phyloP scores from a whole-genome alignment of 1,140 invertebrate species.

The Drosophila obscura region DNA sequence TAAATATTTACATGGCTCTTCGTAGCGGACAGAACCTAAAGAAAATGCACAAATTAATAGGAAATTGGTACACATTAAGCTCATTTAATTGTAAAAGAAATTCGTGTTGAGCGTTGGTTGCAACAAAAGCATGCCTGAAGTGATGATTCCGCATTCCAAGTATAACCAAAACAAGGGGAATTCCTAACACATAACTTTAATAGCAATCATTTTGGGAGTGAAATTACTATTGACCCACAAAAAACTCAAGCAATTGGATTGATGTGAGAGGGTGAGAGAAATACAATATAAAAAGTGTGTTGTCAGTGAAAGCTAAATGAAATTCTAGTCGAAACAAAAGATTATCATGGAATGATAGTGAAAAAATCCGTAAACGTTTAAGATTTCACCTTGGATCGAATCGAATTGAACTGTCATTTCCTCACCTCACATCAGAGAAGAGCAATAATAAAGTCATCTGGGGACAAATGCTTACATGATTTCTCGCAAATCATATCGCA shows the following conservation, averaged over 20 bases:
- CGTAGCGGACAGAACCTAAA: too few species aligned
- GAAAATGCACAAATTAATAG: too few species aligned
- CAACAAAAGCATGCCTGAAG: too few species aligned
- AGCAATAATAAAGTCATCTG: conserved; percentile 25
- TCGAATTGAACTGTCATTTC: conserved; percentile 2
- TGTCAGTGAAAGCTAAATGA: background rate
- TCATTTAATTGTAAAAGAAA: too few species aligned
- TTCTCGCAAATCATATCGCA: conserved; percentile 34
- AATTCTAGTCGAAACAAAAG: background rate
- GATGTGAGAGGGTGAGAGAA: background rate
- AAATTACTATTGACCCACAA: too few species aligned
- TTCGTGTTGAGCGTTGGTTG: too few species aligned
- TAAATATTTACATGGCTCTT: too few species aligned
- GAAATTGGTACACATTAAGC: too few species aligned
- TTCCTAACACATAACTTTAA: too few species aligned
- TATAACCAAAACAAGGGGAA: too few species aligned
- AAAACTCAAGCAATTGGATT: background rate
- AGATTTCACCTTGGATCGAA: background rate
- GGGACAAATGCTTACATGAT: conserved; percentile 29
- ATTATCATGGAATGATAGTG: background rate
- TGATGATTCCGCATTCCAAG: too few species aligned
- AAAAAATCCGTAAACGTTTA: conserved; percentile 1
- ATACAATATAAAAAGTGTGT: background rate
- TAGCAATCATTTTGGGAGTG: too few species aligned
- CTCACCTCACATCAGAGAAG: background rate